Percentiles rank a stretch among this genome's conserved stretches.
phyloP scores from a whole-genome alignment of 2,888 invertebrate genomes.

The Tholera decimalis region DNA sequence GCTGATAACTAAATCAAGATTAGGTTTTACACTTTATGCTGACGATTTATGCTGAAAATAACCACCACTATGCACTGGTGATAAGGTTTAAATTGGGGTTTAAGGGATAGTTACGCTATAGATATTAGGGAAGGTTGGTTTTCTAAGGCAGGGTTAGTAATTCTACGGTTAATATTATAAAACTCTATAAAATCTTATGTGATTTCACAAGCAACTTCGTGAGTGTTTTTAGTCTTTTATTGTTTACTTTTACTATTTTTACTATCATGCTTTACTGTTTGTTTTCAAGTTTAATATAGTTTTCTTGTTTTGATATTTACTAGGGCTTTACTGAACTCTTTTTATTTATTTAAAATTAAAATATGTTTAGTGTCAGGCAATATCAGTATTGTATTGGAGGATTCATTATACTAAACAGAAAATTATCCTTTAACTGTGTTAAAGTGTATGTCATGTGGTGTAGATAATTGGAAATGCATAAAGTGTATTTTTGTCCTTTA shows the following conservation, averaged over 20 bases:
- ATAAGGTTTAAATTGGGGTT: conserved; percentile 3
- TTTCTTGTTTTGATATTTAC: neutral
- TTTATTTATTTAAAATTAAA: neutral
- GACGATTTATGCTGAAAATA: neutral
- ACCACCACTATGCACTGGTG: conserved; percentile 33
- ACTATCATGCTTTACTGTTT: conserved; percentile 71
- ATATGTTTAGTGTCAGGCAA: conserved; percentile 33
- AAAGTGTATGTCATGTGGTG: conserved; percentile 19
- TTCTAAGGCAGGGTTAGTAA: conserved; percentile 70
- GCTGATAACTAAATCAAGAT: neutral
- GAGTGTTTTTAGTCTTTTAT: conserved; percentile 77
- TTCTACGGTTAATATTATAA: conserved; percentile 78
- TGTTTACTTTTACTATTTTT: conserved; percentile 72
- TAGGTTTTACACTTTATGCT: conserved; percentile 1
- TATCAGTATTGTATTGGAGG: conserved; percentile 22
- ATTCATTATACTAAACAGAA: conserved; percentile 14
- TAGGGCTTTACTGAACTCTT: neutral
- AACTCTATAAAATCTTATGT: conserved; percentile 61
- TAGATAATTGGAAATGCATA: conserved; percentile 9
- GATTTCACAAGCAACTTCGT: conserved; percentile 88
- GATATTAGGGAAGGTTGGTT: conserved; percentile 4
- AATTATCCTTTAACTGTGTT: conserved; percentile 29
- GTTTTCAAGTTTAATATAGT: neutral
- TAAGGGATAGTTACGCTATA: neutral
- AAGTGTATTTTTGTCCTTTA: neutral